These are phyloP conservation scores for Medauroidea extradentata DNA, from an alignment of 1,140 invertebrate genomes.

Conservation along the genomic window DNA sequence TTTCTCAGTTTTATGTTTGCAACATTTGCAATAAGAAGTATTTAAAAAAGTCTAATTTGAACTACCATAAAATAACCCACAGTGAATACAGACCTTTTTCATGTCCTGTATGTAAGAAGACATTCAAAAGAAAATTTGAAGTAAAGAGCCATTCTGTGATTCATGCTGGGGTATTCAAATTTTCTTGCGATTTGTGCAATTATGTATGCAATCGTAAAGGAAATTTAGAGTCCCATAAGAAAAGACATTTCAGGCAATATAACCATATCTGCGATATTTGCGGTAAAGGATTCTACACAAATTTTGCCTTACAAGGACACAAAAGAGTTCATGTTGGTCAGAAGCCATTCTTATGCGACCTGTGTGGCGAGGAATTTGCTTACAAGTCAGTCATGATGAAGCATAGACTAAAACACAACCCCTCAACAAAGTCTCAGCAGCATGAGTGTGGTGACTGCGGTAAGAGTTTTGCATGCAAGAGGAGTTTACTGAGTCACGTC, in stretches of 20 bases:
- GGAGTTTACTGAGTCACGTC: slow-evolving; percentile 46
- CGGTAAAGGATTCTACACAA: slow-evolving; percentile 58
- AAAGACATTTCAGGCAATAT: background rate
- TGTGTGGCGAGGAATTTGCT: slow-evolving; percentile 51
- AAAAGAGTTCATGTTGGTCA: slow-evolving; percentile 58
- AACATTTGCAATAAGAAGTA: slow-evolving; percentile 27
- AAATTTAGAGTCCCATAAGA: background rate
- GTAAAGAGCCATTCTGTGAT: slow-evolving; percentile 35
- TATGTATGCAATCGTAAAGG: background rate
- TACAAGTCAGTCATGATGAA: slow-evolving; percentile 41
- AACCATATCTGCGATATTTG: slow-evolving; percentile 51
- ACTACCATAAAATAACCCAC: slow-evolving; percentile 32
- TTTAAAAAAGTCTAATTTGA: slow-evolving; percentile 27
- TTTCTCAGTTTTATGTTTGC: background rate
- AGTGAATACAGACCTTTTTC: slow-evolving; percentile 27
- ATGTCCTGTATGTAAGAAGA: slow-evolving; percentile 49
- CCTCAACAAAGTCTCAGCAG: slow-evolving; percentile 46
- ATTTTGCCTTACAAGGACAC: slow-evolving; percentile 56
- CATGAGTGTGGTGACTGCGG: slow-evolving; percentile 37
- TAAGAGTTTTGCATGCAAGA: slow-evolving; percentile 33
- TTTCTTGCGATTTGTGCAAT: slow-evolving; percentile 62
- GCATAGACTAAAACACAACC: slow-evolving; percentile 35
- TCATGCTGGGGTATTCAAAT: slow-evolving; percentile 72
- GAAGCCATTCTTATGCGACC: slow-evolving; percentile 53
- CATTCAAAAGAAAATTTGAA: slow-evolving; percentile 37